Conservation (phyloP, 2,797 vertebrate species). For the Hyperoplus lanceolatus region DNA sequence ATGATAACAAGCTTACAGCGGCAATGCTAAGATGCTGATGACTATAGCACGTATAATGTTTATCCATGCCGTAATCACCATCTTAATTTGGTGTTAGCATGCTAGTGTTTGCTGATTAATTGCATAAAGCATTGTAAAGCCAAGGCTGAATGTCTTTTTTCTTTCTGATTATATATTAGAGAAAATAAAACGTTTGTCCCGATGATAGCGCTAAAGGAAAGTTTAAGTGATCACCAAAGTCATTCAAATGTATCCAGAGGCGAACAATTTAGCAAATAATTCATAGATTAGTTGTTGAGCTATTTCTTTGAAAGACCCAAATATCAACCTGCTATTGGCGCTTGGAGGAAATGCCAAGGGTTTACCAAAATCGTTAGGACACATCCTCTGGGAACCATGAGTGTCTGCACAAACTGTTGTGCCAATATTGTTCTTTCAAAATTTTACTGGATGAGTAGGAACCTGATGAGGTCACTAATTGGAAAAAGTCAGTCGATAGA, state of each 20-base stretch:
- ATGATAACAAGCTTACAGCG: constrained; percentile 5
- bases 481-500: not conserved
- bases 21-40: not conserved
- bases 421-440: not conserved
- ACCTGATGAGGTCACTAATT: not conserved
- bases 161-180: not conserved
- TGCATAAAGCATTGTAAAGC: not conserved
- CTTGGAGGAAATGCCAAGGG: not conserved
- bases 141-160: not conserved
- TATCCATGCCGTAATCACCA: not conserved
- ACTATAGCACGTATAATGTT: not conserved
- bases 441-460: not conserved
- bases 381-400: not conserved
- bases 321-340: not conserved
- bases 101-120: constrained; percentile 6
- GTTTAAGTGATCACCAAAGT: not conserved
- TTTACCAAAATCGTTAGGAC: not conserved
- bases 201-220: not conserved
- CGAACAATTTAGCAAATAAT: not conserved
- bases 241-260: not conserved
- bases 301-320: not conserved
- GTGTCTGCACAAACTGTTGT: not conserved
- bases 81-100: not conserved
- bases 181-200: not conserved
- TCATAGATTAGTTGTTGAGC: not conserved